Conservation (phyloP, 1,140 invertebrate species). For the Cheumatopsyche charites region DNA sequence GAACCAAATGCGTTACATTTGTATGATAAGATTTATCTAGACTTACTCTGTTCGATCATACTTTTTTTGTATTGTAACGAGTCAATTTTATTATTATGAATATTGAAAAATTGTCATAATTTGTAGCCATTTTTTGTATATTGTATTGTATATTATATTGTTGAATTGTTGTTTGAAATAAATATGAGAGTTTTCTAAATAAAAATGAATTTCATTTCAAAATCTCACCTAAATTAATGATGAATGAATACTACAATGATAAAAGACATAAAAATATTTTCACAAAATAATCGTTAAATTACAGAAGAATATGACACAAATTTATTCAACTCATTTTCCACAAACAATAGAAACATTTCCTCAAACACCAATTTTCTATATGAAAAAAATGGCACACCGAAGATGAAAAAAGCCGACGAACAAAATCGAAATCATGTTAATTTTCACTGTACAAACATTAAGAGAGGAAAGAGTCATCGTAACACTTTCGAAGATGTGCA, state of each 20-base stretch:
- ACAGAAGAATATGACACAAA: too few species aligned
- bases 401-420: background rate
- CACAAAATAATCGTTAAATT: too few species aligned
- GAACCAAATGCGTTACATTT: background rate
- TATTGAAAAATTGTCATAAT: background rate
- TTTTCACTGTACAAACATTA: too few species aligned
- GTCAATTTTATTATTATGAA: background rate
- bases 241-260: too few species aligned
- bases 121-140: constrained; percentile 33
- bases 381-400: background rate
- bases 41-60: background rate
- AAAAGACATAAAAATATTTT: too few species aligned
- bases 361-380: background rate
- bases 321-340: too few species aligned
- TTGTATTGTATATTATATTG: constrained; percentile 21
- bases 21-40: background rate
- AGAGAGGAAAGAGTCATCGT: too few species aligned
- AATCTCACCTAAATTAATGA: too few species aligned
- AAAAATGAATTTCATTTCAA: too few species aligned
- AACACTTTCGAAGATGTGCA: too few species aligned
- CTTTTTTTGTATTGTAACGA: constrained; percentile 4
- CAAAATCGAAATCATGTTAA: too few species aligned
- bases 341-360: background rate
- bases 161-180: constrained; percentile 31
- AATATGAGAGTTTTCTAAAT: constrained; percentile 7